phyloP scores from a whole-genome alignment of 1,140 invertebrate species.

The Sitobion miscanthi region DNA sequence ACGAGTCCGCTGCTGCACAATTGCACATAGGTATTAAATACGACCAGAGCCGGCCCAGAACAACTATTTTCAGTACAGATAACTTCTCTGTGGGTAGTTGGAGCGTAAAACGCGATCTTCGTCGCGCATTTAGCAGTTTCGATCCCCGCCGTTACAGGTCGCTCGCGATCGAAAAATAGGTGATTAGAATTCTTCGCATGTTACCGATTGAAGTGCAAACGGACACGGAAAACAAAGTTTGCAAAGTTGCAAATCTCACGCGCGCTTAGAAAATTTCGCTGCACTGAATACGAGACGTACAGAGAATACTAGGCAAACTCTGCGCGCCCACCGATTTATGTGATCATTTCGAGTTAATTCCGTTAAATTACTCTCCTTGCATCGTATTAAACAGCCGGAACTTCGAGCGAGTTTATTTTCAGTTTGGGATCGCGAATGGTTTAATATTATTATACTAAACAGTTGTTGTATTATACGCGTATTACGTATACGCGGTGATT shows the following conservation, averaged over 20 bases:
- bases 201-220: background rate
- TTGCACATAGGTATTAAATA: too few relatives aligned
- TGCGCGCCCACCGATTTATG: background rate
- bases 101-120: background rate
- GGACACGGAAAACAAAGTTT: constrained; percentile 9
- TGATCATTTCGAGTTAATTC: constrained; percentile 36
- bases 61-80: too few relatives aligned
- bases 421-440: background rate
- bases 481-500: background rate
- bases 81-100: too few relatives aligned
- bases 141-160: background rate
- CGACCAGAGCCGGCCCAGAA: too few relatives aligned
- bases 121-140: background rate
- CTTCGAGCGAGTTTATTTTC: background rate
- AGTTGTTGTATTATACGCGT: background rate
- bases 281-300: constrained; percentile 9
- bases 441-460: background rate
- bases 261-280: constrained; percentile 7
- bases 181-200: constrained; percentile 20
- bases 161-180: background rate
- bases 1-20: background rate
- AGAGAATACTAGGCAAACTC: constrained; percentile 26
- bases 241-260: background rate
- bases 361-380: constrained; percentile 24
- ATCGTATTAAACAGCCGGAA: constrained; percentile 14